Evolutionary conservation across 2,888 invertebrate genomes (phyloP), one percentile per base, ranked within the genome.

Genomic region (Lumbricus terrestris): DNA sequence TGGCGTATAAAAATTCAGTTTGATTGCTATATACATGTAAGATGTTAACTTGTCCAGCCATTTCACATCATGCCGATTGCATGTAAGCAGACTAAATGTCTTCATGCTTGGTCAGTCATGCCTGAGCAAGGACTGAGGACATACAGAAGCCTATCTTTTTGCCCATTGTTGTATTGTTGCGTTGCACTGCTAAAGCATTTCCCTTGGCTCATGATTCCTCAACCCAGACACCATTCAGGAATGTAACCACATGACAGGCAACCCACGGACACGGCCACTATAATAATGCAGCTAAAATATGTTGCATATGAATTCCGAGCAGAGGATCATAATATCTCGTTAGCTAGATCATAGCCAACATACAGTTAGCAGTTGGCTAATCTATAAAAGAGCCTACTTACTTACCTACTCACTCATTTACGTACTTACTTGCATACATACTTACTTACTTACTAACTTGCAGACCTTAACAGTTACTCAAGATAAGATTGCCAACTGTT

Each of bases 171-270:
- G 69, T 8, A 69, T 69, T 69, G 69, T 69, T 69, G 69, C n/a
- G n/a, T 69, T 69, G 69, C 69, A 69, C 69, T n/a, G 69, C n/a
- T 69, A 69, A 47, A 69, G 69, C n/a, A 69, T 69, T 69, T 69
- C 69, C 69, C n/a, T 69, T n/a, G 13, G 69, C 69, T 69, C n/a
- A 69, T 69, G 69, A 69, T n/a, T n/a, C n/a, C 69, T 69, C 29
- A 69, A 69, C 69, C 69, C 69, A n/a, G 69, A 69, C 69, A 69
- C 69, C 69, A 69, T 69, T 69, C n/a, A n/a, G 69, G 69, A 69
- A 69, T 69, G 69, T 69, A 69, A 69, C 69, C 69, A 69, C 69
- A 69, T 0, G 8, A 3, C 69, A n/a, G n/a, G 4, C n/a, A 11
- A 16, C 69, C 29, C n/a, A 69, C 69, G 8, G n/a, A 69, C n/a